A percentile compares a stretch with the other conserved stretches of the same genome.
Evolutionary conservation across 2,797 vertebrate genomes (phyloP).

Genomic region (Allobates femoralis): DNA sequence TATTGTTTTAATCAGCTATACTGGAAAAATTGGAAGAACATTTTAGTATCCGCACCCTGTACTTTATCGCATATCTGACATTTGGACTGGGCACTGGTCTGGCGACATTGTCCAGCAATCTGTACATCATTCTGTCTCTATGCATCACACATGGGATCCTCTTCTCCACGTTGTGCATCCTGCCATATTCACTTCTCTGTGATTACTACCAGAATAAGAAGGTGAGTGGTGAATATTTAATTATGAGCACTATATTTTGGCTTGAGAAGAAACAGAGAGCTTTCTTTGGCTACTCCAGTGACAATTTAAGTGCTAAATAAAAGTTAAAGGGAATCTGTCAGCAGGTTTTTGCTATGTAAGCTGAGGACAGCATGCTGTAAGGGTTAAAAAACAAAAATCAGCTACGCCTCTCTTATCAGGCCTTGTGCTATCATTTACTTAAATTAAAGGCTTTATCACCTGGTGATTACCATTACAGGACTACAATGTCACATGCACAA

Average conservation of each 20-base stretch:
- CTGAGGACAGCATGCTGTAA: too few species aligned
- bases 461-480: too few species aligned
- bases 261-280: background rate
- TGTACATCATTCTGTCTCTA: slow-evolving; percentile 92
- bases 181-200: slow-evolving; percentile 97
- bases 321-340: too few species aligned
- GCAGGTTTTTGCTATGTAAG: too few species aligned
- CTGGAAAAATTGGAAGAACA: slow-evolving; percentile 95
- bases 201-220: slow-evolving; percentile 98
- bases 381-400: too few species aligned
- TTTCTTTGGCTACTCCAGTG: too few species aligned
- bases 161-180: slow-evolving; percentile 95
- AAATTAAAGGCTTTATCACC: too few species aligned
- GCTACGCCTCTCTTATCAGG: too few species aligned
- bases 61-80: slow-evolving; percentile 94
- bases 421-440: too few species aligned
- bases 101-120: slow-evolving; percentile 90
- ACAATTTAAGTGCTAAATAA: background rate
- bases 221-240: slow-evolving; percentile 73
- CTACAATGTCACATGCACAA: too few species aligned
- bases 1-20: slow-evolving; percentile 73
- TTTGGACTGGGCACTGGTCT: slow-evolving; percentile 95
- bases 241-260: background rate
- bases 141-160: slow-evolving; percentile 93
- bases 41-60: slow-evolving; percentile 91